Evolutionary conservation across 2,888 invertebrate genomes (phyloP).

Genomic region (Salticus scenicus): DNA sequence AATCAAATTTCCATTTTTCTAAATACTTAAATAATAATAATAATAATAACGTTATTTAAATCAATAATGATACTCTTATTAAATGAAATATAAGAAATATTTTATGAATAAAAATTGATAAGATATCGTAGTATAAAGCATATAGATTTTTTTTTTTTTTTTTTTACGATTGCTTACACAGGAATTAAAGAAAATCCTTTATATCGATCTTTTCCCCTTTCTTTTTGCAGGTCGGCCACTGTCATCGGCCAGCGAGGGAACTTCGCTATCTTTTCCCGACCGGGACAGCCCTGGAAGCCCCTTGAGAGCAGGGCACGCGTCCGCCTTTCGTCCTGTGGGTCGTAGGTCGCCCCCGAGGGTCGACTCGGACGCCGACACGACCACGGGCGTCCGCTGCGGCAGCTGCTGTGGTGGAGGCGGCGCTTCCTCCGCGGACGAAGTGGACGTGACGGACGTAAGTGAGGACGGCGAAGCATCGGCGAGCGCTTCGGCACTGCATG

Average conservation of each 20-base stretch:
- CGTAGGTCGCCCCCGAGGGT: constrained; percentile 57
- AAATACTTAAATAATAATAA: no score
- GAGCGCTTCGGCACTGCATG: constrained; percentile 10
- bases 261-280: constrained; percentile 54
- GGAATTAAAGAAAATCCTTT: no score
- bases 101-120: no score
- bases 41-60: no score
- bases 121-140: no score
- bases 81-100: no score
- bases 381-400: constrained; percentile 45
- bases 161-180: no score
- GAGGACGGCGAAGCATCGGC: constrained; percentile 45
- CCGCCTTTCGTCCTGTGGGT: constrained; percentile 71
- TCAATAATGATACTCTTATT: no score
- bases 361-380: constrained; percentile 66
- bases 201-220: not conserved
- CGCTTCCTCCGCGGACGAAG: constrained; percentile 39
- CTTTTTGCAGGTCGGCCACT: constrained; percentile 56
- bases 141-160: no score
- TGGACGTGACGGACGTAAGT: constrained; percentile 70
- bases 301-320: constrained; percentile 47
- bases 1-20: no score
- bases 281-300: constrained; percentile 59
- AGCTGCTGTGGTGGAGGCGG: constrained; percentile 27
- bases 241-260: constrained; percentile 65